Evolutionary conservation across 35 echinoderm and acorn worm genomes (phyloP), one percentile per base, ranked within the genome.

Genomic region (Apostichopus californicus): DNA sequence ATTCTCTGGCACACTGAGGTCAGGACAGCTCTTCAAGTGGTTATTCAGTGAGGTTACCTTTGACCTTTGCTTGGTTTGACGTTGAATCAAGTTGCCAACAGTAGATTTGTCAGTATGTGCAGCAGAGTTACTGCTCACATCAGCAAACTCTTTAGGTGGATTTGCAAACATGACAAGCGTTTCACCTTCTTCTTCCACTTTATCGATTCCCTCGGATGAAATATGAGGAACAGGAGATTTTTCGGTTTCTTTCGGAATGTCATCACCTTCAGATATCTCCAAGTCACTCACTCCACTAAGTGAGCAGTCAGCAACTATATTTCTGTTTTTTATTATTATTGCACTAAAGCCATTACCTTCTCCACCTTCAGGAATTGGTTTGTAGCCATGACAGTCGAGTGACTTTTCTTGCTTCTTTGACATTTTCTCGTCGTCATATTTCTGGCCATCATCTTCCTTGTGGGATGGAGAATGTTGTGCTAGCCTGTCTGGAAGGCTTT

Each of bases 1-100:
- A 83, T 55, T 11, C 46, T 54, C 55, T 6, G 55, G 46, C 5
- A 53, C 6, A 55, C 12, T 3, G 7, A 83, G 80, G 11, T 83
- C 52, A 55, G 80, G 80, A 83, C 80, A 83, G 55, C 80, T 83
- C 12, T 55, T 83, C 12, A 46, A 5, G 52, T 83, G 46, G 52
- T 5, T 55, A 2, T 83, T 83, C 2, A 55, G 10, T 15, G 18
- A 8, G 64, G 11, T 68, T 11, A 18, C 18, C 64, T 68, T 11
- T 68, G 64, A 68, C 64, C 64, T 68, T 68, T 68, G 11, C 64
- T 68, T 68, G 18, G 11, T 68, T 68, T 68, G 11, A 68, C 18
- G 64, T 46, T 46, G 34, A 46, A 46, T 46, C 34, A 46, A 46
- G 34, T 46, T 46, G 0, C 34, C 64, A 68, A 68, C 64, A 68